Base-by-base conservation (phyloP, 2,113 vertebrate species). In the Cyprinodon variegatus region DNA sequence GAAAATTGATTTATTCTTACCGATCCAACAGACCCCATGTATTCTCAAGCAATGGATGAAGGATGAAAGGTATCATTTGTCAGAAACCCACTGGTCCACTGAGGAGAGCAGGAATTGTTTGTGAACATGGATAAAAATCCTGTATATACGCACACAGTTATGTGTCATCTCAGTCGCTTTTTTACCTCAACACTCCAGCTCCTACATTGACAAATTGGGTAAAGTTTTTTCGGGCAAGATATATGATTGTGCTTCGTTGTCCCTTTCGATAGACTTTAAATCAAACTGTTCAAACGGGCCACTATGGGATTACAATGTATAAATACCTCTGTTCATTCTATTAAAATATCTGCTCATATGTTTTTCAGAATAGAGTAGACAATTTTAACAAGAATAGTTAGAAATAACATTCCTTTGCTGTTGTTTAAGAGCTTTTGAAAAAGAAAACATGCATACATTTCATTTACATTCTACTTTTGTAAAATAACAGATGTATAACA, bases 61-160 rank as follows among this genome's bases (percentile, higher is more conserved):
- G 88, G 77, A 88, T 91, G 89, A 93, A 93, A 91, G 92, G 90
- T 93, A 92, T 92, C 90, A 94, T 94, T 93, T 92, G 80, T 91
- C 90, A 92, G 73, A 88, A 91, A 93, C 68, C 87, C 84, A 90
- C 83, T 89, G 93, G 90, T 86, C 92, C 90, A 91, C 88, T 89
- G 89, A 91, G 61, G 83, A 81, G 90, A 91, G 77, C 86, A 83
- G 81, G 78, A 90, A 92, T 87, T 92, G 91, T 89, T 90, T 93
- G 88, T 87, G 92, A 91, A 91, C 88, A 83, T 68, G 84, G 86
- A 93, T 88, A 90, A 86, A 90, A 94, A 91, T 76, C 81, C 74
- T 62, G 74, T 85, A 86, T 89, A 86, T 90, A 88, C 92, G 85
- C 72, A 82, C 85, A 85, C 85, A 74, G 89, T 84, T 86, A 84